Conservation (phyloP, 2,888 invertebrate species). For the Aspidapion aeneum region DNA sequence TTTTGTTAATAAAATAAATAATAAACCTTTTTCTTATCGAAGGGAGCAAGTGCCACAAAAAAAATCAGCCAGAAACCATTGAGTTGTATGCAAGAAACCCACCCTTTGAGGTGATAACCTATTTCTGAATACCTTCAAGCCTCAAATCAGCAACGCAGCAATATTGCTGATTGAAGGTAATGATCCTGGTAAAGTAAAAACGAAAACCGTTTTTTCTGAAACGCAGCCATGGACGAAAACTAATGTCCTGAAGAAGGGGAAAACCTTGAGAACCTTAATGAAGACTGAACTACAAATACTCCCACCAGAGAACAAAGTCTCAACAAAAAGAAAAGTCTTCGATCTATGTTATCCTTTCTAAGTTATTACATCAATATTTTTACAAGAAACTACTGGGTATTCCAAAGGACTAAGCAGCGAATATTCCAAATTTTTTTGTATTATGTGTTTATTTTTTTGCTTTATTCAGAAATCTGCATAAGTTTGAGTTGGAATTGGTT, state of each 20-base stretch:
- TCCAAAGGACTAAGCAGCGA: not conserved
- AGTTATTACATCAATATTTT: not conserved
- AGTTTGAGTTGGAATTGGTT: not conserved
- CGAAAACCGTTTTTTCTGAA: conserved; percentile 2
- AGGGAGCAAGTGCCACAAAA: too few species aligned
- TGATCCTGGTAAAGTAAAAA: not conserved
- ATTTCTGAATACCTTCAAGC: not conserved
- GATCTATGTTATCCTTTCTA: not conserved
- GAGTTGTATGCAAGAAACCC: too few species aligned
- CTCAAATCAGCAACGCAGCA: not conserved
- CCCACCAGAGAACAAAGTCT: conserved; percentile 1
- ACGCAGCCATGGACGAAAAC: not conserved
- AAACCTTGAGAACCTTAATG: not conserved
- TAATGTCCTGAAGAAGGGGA: not conserved
- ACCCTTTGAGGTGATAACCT: too few species aligned
- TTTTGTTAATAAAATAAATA: too few species aligned
- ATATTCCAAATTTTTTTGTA: not conserved
- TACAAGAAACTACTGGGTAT: not conserved
- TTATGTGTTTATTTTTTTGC: too few species aligned
- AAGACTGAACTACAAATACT: not conserved
- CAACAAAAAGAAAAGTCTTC: conserved; percentile 1
- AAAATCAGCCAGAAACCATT: too few species aligned
- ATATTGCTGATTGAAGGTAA: not conserved
- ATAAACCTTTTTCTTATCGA: too few species aligned
- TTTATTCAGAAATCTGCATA: not conserved